These are phyloP conservation scores for Allacma fusca DNA, from an alignment of 2,888 invertebrate species.

Conservation along the genomic window DNA sequence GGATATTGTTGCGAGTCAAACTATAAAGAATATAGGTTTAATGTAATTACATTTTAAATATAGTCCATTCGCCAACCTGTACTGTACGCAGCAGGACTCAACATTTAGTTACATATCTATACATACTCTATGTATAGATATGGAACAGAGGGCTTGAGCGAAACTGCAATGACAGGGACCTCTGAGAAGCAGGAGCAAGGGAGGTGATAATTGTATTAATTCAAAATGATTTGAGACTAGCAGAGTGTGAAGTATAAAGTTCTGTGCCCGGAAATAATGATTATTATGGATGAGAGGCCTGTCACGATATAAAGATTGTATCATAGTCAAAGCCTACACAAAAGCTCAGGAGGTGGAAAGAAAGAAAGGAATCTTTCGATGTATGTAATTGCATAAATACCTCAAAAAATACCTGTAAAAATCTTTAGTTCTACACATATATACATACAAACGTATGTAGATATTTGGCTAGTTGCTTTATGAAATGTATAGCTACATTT, in stretches of 20 bases:
- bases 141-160: not conserved
- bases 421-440: too few relatives aligned
- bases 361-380: not conserved
- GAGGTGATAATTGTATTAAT: conserved; percentile 6
- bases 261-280: not conserved
- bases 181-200: not conserved
- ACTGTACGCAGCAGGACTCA: too few relatives aligned
- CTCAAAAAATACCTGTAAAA: too few relatives aligned
- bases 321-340: not conserved
- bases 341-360: not conserved
- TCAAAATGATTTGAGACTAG: not conserved
- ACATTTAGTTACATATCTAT: too few relatives aligned
- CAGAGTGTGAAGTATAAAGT: conserved; percentile 7
- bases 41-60: too few relatives aligned
- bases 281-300: not conserved
- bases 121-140: too few relatives aligned
- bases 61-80: too few relatives aligned
- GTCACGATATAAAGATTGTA: not conserved
- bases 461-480: too few relatives aligned
- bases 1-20: too few relatives aligned
- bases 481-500: too few relatives aligned
- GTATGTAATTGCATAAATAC: not conserved
- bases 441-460: too few relatives aligned
- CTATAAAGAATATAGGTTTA: too few relatives aligned
- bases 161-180: not conserved